Evolutionary conservation across 2,797 vertebrate species (phyloP), one percentile per base, ranked within the genome.

Genomic region (Cyprinodon diabolis): DNA sequence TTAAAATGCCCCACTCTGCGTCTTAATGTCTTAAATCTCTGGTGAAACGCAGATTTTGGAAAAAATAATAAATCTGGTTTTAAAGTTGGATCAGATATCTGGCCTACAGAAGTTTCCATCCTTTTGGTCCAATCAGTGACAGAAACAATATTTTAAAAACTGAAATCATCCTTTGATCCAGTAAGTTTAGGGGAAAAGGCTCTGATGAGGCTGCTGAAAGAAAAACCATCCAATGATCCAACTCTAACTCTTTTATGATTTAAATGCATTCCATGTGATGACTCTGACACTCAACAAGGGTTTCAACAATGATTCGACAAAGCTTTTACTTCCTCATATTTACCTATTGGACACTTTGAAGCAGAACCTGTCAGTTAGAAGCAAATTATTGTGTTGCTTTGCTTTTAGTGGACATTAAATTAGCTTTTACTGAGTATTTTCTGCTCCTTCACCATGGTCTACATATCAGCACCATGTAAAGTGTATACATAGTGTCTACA

Each of bases 51-150:
- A 65, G 3, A 45, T 47, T 66, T 71, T 78, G 62, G 11, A 69
- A 55, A 68, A 74, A 66, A 57, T n/a, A 55, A 37, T 43, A 68
- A 63, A 75, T 21, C 62, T 72, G 12, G 45, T 30, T 56, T 30
- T 25, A 8, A 66, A 58, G 40, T 51, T 71, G 51, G 60, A 63
- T 67, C 71, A 63, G 62, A 69, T 71, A 57, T 66, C 63, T 69
- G 69, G 58, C 15, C 1, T 21, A 49, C 15, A 69, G 60, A 78
- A 63, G 21, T 35, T 76, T 83, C 25, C 25, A 25, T 67, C 60
- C 30, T 57, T 70, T 66, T 14, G 48, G 14, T 23, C 65, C 48
- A 71, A 68, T 49, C 52, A 75, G 71, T 56, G 56, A 23, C 55
- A 60, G 21, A 4, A 56, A 11, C 40, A n/a, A 71, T 57, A 49